Evolutionary conservation across 1,140 invertebrate genomes (phyloP).

Genomic region (Sarcophaga bullata): DNA sequence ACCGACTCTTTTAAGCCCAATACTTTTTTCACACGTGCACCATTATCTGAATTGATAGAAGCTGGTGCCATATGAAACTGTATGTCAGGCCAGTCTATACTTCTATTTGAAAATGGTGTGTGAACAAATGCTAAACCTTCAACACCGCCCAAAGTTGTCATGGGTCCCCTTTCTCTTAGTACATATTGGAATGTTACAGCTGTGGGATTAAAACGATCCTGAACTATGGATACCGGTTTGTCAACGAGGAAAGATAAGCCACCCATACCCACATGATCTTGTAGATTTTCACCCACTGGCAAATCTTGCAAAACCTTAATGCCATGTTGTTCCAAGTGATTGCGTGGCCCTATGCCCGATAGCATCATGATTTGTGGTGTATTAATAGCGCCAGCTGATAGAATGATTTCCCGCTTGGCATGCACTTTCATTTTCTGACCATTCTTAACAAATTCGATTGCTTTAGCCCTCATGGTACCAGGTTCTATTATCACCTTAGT

Average conservation of each 20-base stretch:
- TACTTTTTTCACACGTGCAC: constrained; percentile 78
- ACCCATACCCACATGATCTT: constrained; percentile 85
- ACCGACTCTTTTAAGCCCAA: constrained; percentile 84
- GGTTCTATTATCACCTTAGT: constrained; percentile 79
- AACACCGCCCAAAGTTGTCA: constrained; percentile 85
- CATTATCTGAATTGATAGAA: constrained; percentile 82
- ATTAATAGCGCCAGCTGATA: constrained; percentile 84
- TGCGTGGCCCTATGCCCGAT: constrained; percentile 83
- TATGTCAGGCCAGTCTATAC: constrained; percentile 81
- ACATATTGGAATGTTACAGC: constrained; percentile 84
- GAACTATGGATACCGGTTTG: constrained; percentile 81
- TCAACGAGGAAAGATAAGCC: constrained; percentile 82
- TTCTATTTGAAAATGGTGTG: constrained; percentile 80
- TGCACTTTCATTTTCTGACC: constrained; percentile 73
- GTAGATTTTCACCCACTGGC: constrained; percentile 80
- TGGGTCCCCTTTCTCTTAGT: constrained; percentile 79
- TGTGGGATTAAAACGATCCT: constrained; percentile 76
- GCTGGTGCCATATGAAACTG: constrained; percentile 90
- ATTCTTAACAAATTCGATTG: constrained; percentile 79
- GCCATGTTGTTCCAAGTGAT: constrained; percentile 76
- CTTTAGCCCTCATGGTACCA: constrained; percentile 75
- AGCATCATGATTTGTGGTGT: constrained; percentile 86
- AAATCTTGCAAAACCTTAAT: constrained; percentile 80
- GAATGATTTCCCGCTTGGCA: constrained; percentile 80
- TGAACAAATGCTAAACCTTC: constrained; percentile 88